These are phyloP conservation scores for Mastomys natalensis DNA, from an alignment of 2,113 vertebrate species.

Conservation along the genomic window DNA sequence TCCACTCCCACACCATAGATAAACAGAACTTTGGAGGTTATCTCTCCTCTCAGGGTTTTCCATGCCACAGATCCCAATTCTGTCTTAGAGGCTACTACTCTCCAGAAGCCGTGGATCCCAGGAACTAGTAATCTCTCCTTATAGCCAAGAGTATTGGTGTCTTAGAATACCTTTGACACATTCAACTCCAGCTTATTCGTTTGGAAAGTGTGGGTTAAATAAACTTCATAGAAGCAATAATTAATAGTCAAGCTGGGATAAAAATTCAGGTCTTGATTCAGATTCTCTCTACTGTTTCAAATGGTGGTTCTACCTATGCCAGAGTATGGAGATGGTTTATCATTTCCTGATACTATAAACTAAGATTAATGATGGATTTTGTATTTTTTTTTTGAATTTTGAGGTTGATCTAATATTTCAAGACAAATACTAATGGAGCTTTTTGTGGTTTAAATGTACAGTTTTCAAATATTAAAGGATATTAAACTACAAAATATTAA, in stretches of 20 bases:
- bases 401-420: neutral
- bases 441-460: neutral
- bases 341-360: neutral
- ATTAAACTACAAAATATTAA: neutral
- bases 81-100: neutral
- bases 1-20: neutral
- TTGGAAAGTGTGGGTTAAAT: neutral
- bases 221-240: neutral
- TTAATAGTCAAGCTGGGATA: neutral
- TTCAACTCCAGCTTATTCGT: too few species aligned
- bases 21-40: neutral
- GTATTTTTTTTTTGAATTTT: neutral
- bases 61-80: neutral
- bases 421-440: neutral
- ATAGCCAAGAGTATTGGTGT: neutral
- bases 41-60: neutral
- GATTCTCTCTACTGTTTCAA: conserved; percentile 9
- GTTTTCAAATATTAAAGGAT: neutral
- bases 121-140: neutral
- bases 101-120: neutral
- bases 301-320: neutral
- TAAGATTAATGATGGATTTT: neutral
- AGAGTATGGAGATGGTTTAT: neutral
- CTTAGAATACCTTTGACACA: neutral
- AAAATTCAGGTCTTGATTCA: conserved; percentile 35